Evolutionary conservation across 1,140 invertebrate species (phyloP).

Genomic region (Oncopodura yosiiana): DNA sequence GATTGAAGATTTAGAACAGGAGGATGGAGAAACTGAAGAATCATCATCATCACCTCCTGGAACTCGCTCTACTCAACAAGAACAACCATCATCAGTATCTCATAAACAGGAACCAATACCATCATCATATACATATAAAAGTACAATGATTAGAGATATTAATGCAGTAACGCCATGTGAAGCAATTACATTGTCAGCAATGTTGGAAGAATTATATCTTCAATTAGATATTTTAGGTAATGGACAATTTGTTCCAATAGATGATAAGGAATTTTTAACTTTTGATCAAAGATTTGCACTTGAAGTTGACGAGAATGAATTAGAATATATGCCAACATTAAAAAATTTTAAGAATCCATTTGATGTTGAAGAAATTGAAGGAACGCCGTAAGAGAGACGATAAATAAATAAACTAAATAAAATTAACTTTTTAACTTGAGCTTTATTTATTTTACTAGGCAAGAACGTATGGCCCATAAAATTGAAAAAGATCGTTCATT

Average conservation of each 20-base stretch:
- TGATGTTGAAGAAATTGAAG: constrained; percentile 5
- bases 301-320: constrained; percentile 9
- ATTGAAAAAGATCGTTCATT: constrained; percentile 19
- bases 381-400: constrained; percentile 12
- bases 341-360: constrained; percentile 26
- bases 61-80: no score
- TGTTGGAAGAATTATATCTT: constrained; percentile 15
- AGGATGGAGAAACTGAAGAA: no score
- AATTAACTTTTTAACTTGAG: no score
- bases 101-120: no score
- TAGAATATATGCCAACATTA: constrained; percentile 14
- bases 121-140: no score
- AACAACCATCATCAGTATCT: no score
- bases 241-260: background rate
- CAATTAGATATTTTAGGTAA: constrained; percentile 13
- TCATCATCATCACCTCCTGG: no score
- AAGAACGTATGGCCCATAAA: constrained; percentile 18
- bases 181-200: background rate
- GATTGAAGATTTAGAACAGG: no score
- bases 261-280: constrained; percentile 14
- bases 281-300: constrained; percentile 23
- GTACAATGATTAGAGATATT: no score
- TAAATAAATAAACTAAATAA: no score
- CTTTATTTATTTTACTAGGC: constrained; percentile 10
- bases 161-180: background rate